Evolutionary conservation across 2,113 vertebrate genomes (phyloP).

Genomic region (Nothobranchius furzeri): DNA sequence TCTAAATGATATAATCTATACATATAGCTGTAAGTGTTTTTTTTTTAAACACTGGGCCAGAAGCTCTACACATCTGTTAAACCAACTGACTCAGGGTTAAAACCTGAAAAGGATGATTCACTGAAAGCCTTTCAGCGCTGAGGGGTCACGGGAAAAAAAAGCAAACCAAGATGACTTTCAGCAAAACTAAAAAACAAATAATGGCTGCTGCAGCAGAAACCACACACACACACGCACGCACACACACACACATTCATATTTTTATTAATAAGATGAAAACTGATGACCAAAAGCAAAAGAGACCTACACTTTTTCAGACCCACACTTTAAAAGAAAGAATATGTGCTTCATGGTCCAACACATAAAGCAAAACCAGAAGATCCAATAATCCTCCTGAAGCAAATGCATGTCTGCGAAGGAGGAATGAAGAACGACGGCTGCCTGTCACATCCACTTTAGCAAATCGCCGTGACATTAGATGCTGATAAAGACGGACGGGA

Average conservation of each 20-base stretch:
- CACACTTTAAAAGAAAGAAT: conserved; percentile 37
- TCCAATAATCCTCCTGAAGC: conserved; percentile 21
- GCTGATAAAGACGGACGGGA: conserved; percentile 50
- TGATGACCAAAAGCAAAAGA: conserved; percentile 55
- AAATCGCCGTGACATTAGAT: conserved; percentile 58
- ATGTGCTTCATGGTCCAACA: background rate
- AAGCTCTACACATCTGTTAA: conserved; percentile 12
- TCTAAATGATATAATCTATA: background rate
- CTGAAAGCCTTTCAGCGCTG: conserved; percentile 42
- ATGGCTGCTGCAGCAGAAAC: conserved; percentile 23
- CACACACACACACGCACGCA: conserved; percentile 20
- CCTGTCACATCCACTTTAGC: conserved; percentile 62
- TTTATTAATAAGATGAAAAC: conserved; percentile 38
- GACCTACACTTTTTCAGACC: conserved; percentile 13
- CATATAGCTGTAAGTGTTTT: background rate
- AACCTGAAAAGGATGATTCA: conserved; percentile 20
- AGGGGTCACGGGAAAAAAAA: conserved; percentile 32
- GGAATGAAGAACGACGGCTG: conserved; percentile 41
- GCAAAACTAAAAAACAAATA: conserved; percentile 8
- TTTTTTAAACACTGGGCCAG: background rate
- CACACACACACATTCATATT: conserved; percentile 34
- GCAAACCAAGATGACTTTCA: conserved; percentile 12
- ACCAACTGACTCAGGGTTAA: background rate
- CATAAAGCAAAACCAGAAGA: conserved; percentile 3
- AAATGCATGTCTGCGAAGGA: conserved; percentile 42